Evolutionary conservation across 1,140 invertebrate species (phyloP).

Genomic region (Parasteatoda tepidariorum): DNA sequence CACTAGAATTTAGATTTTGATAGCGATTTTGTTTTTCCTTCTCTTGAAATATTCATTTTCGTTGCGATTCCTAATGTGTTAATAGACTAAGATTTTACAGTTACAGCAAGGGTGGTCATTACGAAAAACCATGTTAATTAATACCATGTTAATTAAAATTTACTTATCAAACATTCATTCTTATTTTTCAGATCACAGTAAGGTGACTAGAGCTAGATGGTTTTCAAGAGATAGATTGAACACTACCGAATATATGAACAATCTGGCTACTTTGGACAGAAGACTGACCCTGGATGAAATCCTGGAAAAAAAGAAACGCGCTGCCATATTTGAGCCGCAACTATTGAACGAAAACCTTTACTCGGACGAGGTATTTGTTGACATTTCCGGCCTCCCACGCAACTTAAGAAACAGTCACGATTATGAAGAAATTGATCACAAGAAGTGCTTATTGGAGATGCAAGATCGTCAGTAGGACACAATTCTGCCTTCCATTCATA

Average conservation of each 20-base stretch:
- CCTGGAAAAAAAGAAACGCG: conserved; percentile 40
- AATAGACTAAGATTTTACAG: too few species aligned
- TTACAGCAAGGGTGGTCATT: too few species aligned
- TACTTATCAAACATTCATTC: conserved; percentile 14
- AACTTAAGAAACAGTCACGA: not conserved
- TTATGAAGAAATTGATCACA: conserved; percentile 30
- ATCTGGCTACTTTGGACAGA: conserved; percentile 53
- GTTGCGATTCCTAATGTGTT: too few species aligned
- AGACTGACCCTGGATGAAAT: conserved; percentile 53
- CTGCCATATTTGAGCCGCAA: conserved; percentile 47
- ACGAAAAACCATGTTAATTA: not conserved
- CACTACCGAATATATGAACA: conserved; percentile 62
- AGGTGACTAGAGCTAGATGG: conserved; percentile 4
- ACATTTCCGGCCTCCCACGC: conserved; percentile 32
- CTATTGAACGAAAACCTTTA: conserved; percentile 25
- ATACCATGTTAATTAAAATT: too few species aligned
- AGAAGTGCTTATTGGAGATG: conserved; percentile 33
- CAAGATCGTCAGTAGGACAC: conserved; percentile 14
- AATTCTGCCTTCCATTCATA: too few species aligned
- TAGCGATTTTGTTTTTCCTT: too few species aligned
- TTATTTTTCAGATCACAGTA: conserved; percentile 22
- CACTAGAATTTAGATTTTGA: too few species aligned
- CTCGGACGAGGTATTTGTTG: conserved; percentile 55
- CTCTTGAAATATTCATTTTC: too few species aligned
- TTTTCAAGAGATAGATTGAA: conserved; percentile 55